Conservation (phyloP, 35 echinoderm and acorn worm species). For the Ophiothrix spiculata region DNA sequence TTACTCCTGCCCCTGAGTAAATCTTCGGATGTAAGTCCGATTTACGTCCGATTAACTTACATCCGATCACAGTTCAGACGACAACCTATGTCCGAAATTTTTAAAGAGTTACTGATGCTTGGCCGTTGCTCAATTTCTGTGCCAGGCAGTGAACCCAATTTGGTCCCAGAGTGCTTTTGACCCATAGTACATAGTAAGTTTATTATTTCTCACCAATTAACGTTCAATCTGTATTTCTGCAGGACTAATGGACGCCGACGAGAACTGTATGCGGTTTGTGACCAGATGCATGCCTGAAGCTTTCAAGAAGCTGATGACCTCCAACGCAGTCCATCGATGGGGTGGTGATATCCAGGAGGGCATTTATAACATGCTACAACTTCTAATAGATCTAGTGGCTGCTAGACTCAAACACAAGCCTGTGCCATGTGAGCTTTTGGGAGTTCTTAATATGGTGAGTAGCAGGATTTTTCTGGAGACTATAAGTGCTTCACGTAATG, state of each 20-base stretch:
- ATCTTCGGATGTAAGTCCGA: background rate
- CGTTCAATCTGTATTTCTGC: background rate
- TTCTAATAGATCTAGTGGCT: slow-evolving; percentile 68
- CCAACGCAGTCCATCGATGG: slow-evolving; percentile 93
- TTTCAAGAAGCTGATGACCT: slow-evolving; percentile 90
- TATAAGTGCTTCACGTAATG: no score
- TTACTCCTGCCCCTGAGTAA: no score
- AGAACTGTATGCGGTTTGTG: slow-evolving; percentile 89
- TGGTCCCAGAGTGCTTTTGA: no score
- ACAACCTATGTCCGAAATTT: no score
- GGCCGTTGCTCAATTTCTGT: background rate
- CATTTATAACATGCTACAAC: slow-evolving; percentile 91
- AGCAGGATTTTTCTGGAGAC: no score
- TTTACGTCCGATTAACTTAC: no score
- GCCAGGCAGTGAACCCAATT: background rate
- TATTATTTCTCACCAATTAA: no score
- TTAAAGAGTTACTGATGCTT: no score
- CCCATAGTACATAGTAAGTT: background rate
- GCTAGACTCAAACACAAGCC: slow-evolving; percentile 82
- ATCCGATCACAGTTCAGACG: no score
- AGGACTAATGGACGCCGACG: slow-evolving; percentile 54
- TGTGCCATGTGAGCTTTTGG: slow-evolving; percentile 64
- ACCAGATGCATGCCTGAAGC: slow-evolving; percentile 91
- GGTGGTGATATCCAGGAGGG: slow-evolving; percentile 91
- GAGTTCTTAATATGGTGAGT: slow-evolving; percentile 70